Evolutionary conservation across 2,888 invertebrate genomes (phyloP).

Genomic region (Tiliacea aurago): DNA sequence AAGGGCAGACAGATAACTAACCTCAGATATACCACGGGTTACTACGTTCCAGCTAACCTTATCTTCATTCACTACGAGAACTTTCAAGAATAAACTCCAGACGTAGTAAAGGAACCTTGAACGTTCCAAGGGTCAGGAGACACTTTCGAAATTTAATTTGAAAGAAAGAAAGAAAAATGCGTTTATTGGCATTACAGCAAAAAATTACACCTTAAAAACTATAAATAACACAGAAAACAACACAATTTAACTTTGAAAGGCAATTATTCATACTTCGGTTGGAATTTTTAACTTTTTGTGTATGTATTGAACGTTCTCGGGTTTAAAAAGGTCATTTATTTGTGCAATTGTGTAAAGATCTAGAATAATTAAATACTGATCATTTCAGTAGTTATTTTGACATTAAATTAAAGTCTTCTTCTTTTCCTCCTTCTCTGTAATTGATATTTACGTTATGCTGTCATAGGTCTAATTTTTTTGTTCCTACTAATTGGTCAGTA

Average conservation of each 20-base stretch:
- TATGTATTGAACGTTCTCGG: neutral
- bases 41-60: conserved; percentile 26
- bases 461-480: neutral
- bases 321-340: conserved; percentile 8
- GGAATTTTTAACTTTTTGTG: neutral
- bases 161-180: too few species aligned
- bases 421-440: neutral
- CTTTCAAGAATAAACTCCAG: conserved; percentile 28
- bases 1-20: conserved; percentile 46
- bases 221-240: too few species aligned
- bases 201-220: too few species aligned
- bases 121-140: conserved; percentile 2
- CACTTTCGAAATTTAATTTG: conserved; percentile 38
- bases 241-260: conserved; percentile 37
- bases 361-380: neutral
- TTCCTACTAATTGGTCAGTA: neutral
- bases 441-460: neutral
- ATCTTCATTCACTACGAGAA: conserved; percentile 39
- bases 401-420: neutral
- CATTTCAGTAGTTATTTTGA: neutral
- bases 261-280: conserved; percentile 16
- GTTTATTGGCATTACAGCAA: too few species aligned
- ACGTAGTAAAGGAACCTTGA: conserved; percentile 18
- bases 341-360: neutral
- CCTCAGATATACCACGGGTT: conserved; percentile 32